phyloP scores from a whole-genome alignment of 2,888 invertebrate genomes.

The Camptogramma bilineatum region DNA sequence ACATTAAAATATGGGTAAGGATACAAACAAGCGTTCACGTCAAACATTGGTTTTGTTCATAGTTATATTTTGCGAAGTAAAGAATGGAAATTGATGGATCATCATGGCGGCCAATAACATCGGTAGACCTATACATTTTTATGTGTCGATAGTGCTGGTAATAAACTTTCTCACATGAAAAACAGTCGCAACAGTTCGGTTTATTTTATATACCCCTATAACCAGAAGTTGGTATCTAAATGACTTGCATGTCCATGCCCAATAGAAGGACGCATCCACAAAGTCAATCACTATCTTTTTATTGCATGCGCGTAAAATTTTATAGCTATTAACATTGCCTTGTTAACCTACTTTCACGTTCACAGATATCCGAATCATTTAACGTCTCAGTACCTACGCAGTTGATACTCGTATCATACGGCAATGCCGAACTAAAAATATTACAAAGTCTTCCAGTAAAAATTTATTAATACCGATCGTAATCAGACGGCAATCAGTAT shows the following conservation, averaged over 20 bases:
- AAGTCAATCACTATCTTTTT: constrained; percentile 47
- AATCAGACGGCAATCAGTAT: constrained; percentile 73
- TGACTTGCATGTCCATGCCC: constrained; percentile 38
- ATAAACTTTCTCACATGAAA: constrained; percentile 23
- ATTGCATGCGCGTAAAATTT: constrained; percentile 45
- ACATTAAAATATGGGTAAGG: too few relatives aligned
- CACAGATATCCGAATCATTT: constrained; percentile 40
- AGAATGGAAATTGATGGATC: background rate
- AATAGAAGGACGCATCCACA: constrained; percentile 39
- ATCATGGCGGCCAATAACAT: constrained; percentile 1
- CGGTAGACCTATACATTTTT: constrained; percentile 8
- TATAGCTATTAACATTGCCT: constrained; percentile 43
- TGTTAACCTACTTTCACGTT: constrained; percentile 44
- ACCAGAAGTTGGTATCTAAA: constrained; percentile 18
- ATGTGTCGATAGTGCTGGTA: constrained; percentile 5
- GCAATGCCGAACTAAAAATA: constrained; percentile 39
- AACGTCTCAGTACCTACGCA: constrained; percentile 29
- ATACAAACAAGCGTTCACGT: background rate
- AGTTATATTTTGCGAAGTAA: background rate
- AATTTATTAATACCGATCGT: constrained; percentile 66
- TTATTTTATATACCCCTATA: constrained; percentile 23
- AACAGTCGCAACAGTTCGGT: constrained; percentile 23
- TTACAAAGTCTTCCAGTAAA: constrained; percentile 50
- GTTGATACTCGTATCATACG: constrained; percentile 36
- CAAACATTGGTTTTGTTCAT: too few relatives aligned